Percentiles rank a stretch among this genome's conserved stretches.
Conservation (phyloP, 2,888 invertebrate species). For the Syrphus vitripennis region DNA sequence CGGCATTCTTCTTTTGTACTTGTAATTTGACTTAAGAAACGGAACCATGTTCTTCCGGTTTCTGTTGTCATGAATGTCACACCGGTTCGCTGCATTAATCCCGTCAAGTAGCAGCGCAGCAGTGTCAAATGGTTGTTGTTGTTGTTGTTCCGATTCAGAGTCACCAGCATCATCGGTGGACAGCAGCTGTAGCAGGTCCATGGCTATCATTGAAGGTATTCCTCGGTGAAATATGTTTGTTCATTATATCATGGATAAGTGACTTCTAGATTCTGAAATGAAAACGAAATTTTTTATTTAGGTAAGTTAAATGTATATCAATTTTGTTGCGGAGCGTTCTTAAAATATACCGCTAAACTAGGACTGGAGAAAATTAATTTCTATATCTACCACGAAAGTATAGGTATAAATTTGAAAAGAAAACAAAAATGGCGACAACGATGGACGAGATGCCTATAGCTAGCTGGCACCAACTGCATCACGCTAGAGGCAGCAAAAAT, state of each 20-base stretch:
- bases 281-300: background rate
- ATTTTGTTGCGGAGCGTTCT: conserved; percentile 12
- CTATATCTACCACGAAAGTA: background rate
- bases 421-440: conserved; percentile 12
- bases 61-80: conserved; percentile 53
- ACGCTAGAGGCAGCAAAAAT: conserved; percentile 12
- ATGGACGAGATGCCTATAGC: background rate
- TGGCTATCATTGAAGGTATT: conserved; percentile 31
- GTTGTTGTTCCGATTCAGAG: conserved; percentile 43
- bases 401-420: background rate
- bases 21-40: conserved; percentile 80
- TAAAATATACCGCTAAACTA: conserved; percentile 35
- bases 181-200: conserved; percentile 41
- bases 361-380: conserved; percentile 26
- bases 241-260: conserved; percentile 54
- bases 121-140: conserved; percentile 50
- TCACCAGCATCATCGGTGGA: conserved; percentile 53
- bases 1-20: conserved; percentile 79
- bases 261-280: conserved; percentile 43
- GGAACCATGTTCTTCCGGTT: conserved; percentile 68
- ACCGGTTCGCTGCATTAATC: conserved; percentile 46
- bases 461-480: conserved; percentile 11
- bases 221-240: conserved; percentile 5
- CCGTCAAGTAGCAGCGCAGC: conserved; percentile 16
- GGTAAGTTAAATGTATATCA: conserved; percentile 47